Conservation (phyloP, 2,113 vertebrate genomes). For the Cinclus cinclus region DNA sequence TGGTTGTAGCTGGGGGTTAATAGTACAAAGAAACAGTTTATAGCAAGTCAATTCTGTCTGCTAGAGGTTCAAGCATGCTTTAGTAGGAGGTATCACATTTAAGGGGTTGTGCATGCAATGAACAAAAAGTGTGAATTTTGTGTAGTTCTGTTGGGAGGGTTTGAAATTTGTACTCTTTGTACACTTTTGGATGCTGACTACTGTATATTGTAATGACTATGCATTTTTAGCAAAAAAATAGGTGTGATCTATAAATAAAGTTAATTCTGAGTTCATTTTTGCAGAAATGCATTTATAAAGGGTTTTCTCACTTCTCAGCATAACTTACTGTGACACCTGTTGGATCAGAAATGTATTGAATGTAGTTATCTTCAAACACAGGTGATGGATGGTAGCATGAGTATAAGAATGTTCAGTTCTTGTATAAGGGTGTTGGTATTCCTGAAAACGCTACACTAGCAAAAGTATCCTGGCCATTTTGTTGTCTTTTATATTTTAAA, state of each 20-base stretch:
- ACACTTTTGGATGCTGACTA: conserved; percentile 70
- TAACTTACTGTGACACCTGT: not conserved
- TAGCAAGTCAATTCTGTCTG: conserved; percentile 40
- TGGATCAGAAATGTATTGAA: not conserved
- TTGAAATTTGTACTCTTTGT: conserved; percentile 59
- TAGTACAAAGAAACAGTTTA: conserved; percentile 2
- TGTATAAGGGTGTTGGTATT: not conserved
- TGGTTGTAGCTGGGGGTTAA: conserved; percentile 11
- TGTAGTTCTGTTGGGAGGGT: conserved; percentile 51
- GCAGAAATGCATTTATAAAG: conserved; percentile 51
- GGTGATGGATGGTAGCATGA: not conserved
- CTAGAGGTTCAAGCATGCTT: conserved; percentile 36
- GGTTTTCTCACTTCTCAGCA: not conserved
- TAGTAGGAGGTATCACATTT: conserved; percentile 17
- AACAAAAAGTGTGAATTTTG: conserved; percentile 56
- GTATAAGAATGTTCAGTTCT: not conserved
- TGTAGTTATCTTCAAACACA: not conserved
- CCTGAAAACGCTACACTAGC: not conserved
- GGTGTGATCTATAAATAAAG: conserved; percentile 75
- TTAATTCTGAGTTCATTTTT: conserved; percentile 67
- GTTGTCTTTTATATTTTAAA: not conserved
- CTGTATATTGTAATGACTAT: conserved; percentile 73
- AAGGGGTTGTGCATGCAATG: conserved; percentile 67
- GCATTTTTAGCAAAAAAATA: conserved; percentile 70
- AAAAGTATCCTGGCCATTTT: not conserved